These are phyloP conservation scores for Cassiopea xamachana DNA, from an alignment of 30 jellyfish, hydroid and myxozoan species.

Conservation along the genomic window DNA sequence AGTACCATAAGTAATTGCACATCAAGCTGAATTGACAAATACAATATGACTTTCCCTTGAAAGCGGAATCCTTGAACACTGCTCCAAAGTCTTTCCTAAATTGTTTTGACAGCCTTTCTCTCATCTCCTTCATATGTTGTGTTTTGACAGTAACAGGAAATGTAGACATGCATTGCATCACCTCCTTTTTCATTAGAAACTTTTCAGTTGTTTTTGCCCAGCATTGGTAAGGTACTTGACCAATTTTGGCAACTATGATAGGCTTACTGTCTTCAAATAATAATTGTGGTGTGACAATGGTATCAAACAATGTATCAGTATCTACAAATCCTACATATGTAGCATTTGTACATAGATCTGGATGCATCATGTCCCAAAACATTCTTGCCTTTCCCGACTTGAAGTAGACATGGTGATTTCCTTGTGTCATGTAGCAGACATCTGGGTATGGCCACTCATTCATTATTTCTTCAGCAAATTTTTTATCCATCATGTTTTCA, in stretches of 20 bases:
- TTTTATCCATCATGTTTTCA: slow-evolving; percentile 19
- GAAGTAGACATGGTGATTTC: slow-evolving; percentile 13
- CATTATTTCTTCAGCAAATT: slow-evolving; percentile 14
- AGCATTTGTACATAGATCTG: no score
- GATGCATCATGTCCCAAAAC: slow-evolving; percentile 65
- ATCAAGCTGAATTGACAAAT: slow-evolving; percentile 35
- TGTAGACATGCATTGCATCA: no score
- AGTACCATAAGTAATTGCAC: no score
- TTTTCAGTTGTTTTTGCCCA: slow-evolving; percentile 29
- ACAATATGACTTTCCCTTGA: neutral
- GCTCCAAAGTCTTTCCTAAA: slow-evolving; percentile 9
- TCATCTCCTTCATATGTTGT: slow-evolving; percentile 40
- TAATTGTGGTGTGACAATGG: slow-evolving; percentile 49
- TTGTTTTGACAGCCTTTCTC: slow-evolving; percentile 17
- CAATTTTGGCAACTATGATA: slow-evolving; percentile 14
- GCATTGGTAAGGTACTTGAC: slow-evolving; percentile 14
- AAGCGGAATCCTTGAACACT: slow-evolving; percentile 39
- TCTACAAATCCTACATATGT: neutral
- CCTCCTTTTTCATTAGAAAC: slow-evolving; percentile 34
- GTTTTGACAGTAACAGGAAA: no score
- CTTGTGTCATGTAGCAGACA: slow-evolving; percentile 29
- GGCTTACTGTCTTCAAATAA: slow-evolving; percentile 39
- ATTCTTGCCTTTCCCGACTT: slow-evolving; percentile 46
- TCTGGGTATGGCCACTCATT: slow-evolving; percentile 55
- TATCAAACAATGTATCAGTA: slow-evolving; percentile 40